Evolutionary conservation across 2,797 vertebrate genomes (phyloP), one percentile per base, ranked within the genome.

Genomic region (Morus bassanus): DNA sequence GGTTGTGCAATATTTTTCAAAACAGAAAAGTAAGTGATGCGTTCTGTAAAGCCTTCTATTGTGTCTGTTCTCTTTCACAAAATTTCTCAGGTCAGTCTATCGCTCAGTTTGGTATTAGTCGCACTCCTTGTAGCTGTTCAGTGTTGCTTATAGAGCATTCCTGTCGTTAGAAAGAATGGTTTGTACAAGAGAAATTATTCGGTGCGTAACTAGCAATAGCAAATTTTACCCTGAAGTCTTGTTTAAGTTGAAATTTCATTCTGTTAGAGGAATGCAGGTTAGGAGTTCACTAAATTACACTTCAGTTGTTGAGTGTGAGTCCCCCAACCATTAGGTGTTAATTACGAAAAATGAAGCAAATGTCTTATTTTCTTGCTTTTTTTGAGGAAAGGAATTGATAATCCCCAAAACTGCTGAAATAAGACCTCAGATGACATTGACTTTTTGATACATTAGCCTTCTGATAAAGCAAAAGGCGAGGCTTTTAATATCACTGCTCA

Each of bases 1-100:
- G 99, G 99, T 91, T 99, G 99, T 98, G 99, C 99, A 97, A 97
- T 99, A 98, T 99, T 99, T 98, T 99, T 98, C 98, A 99, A 98
- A 97, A 98, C 98, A 7, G 99, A 99, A 90, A 99, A 99, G 99
- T 99, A 98, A 96, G 99, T 98, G 54, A 46, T 43, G 79, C 63
- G 70, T 73, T 88, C 74, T 92, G 63, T 80, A 37, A 53, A 87
- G 81, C 45, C 30, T 89, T 59, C 23, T 67, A 0, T 88, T 85
- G 25, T 76, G 30, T 83, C 46, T 51, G 31, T 12, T 60, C 18
- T 65, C 37, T 56, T 35, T 45, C 46, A 25, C 28, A 1, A 64
- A 7, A 39, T 82, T 93, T 75, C 39, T 79, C 24, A 28, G n/a
- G 70, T 75, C 11, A 5, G 2, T 37, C 48, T 73, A 0, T 3